These are phyloP conservation scores for Archocentrus centrarchus DNA, from an alignment of 2,113 vertebrate genomes.

Conservation along the genomic window DNA sequence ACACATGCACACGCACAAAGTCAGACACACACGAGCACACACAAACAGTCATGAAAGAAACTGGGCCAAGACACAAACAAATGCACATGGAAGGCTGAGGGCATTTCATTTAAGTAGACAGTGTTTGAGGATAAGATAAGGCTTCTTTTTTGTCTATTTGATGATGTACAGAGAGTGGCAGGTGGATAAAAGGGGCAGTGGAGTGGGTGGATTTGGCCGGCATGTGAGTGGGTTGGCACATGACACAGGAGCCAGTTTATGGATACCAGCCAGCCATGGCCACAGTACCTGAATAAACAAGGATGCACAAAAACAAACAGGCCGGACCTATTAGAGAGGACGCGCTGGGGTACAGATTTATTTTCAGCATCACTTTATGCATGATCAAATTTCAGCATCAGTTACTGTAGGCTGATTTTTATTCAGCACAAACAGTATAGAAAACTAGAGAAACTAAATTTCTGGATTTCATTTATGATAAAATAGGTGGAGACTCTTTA, in stretches of 20 bases:
- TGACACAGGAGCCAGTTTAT: slow-evolving; percentile 21
- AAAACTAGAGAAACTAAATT: background rate
- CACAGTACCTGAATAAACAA: slow-evolving; percentile 59
- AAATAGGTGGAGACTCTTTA: background rate
- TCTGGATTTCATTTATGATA: background rate
- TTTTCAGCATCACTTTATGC: slow-evolving; percentile 16
- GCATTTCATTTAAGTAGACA: slow-evolving; percentile 40
- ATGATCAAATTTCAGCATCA: slow-evolving; percentile 1
- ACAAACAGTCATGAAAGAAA: slow-evolving; percentile 21
- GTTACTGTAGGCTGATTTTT: background rate
- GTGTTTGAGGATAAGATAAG: slow-evolving; percentile 26
- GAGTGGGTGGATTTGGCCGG: slow-evolving; percentile 52
- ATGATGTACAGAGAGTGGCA: slow-evolving; percentile 59
- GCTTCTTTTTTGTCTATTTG: slow-evolving; percentile 35
- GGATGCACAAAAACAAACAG: slow-evolving; percentile 51
- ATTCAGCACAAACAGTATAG: background rate
- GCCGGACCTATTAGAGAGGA: slow-evolving; percentile 8
- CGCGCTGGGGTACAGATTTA: background rate
- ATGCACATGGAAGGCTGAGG: background rate
- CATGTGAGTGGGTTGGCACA: slow-evolving; percentile 63
- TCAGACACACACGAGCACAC: background rate
- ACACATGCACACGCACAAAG: background rate
- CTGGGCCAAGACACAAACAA: slow-evolving; percentile 18
- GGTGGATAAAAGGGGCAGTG: slow-evolving; percentile 51
- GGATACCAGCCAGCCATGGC: slow-evolving; percentile 39